These are phyloP conservation scores for Atrichornis clamosus DNA, from an alignment of 2,113 vertebrate genomes.

Conservation along the genomic window DNA sequence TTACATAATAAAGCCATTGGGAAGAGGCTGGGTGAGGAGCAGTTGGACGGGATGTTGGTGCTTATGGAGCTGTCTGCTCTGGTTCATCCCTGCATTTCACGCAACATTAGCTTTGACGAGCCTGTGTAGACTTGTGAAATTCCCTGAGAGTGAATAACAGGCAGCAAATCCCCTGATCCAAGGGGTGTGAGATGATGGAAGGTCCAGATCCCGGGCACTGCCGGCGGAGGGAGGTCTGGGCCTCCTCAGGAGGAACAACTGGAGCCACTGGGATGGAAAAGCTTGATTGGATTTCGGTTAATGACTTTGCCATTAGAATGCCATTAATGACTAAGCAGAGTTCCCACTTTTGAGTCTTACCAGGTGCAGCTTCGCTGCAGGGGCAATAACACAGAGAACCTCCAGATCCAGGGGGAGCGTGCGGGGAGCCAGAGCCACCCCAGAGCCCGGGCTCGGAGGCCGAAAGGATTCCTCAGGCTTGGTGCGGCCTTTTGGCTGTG, in stretches of 20 bases:
- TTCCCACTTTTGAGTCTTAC: not conserved
- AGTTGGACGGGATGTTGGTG: not conserved
- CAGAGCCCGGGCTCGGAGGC: not conserved
- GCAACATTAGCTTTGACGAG: slow-evolving; percentile 40
- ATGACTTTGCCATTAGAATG: not conserved
- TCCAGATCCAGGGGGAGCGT: too few relatives aligned
- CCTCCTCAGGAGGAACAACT: not conserved
- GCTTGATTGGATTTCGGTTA: not conserved
- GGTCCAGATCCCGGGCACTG: not conserved
- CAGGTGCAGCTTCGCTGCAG: slow-evolving; percentile 9
- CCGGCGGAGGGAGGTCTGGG: not conserved
- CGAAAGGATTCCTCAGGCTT: not conserved
- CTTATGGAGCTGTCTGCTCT: not conserved
- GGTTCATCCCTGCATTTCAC: slow-evolving; percentile 30
- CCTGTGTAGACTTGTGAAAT: not conserved
- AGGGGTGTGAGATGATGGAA: not conserved
- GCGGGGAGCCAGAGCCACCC: not conserved
- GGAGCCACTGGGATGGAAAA: not conserved
- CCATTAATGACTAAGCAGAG: slow-evolving; percentile 18
- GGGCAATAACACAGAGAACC: not conserved
- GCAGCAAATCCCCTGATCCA: not conserved
- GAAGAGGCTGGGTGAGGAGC: not conserved
- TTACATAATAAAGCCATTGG: not conserved
- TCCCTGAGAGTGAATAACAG: slow-evolving; percentile 13
- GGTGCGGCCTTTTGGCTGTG: not conserved